Evolutionary conservation across 2,888 invertebrate genomes (phyloP).

Genomic region (Drosophila paranaensis): DNA sequence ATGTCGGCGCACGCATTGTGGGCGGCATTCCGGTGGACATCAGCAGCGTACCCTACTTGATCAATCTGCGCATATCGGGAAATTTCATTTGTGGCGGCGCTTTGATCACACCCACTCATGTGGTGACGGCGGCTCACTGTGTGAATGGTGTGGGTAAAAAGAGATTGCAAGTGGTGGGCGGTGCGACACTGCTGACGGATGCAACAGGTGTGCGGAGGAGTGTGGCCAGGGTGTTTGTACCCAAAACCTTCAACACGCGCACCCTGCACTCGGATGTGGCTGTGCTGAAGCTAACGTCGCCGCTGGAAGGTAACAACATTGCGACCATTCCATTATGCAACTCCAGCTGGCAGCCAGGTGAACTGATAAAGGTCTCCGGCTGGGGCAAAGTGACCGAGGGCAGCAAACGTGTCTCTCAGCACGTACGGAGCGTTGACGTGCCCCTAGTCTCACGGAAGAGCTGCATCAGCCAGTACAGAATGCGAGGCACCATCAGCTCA

Average conservation of each 20-base stretch:
- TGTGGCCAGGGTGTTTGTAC: constrained; percentile 62
- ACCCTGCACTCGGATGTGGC: constrained; percentile 77
- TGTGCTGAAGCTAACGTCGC: constrained; percentile 65
- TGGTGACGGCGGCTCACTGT: constrained; percentile 83
- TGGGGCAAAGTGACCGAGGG: constrained; percentile 75
- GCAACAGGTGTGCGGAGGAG: constrained; percentile 50
- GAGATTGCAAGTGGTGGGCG: constrained; percentile 68
- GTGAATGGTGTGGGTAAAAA: constrained; percentile 58
- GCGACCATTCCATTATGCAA: constrained; percentile 72
- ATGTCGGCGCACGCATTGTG: constrained; percentile 69
- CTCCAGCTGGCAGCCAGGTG: constrained; percentile 50
- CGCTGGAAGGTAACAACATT: constrained; percentile 68
- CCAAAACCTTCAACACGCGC: constrained; percentile 60
- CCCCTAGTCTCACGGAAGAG: constrained; percentile 57
- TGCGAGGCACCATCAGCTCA: constrained; percentile 54
- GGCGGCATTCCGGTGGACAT: constrained; percentile 69
- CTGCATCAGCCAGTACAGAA: constrained; percentile 63
- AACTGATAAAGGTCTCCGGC: constrained; percentile 75
- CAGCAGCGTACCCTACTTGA: constrained; percentile 69
- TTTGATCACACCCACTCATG: constrained; percentile 68
- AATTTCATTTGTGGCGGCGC: constrained; percentile 81
- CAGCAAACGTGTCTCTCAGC: constrained; percentile 55
- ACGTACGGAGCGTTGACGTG: constrained; percentile 72
- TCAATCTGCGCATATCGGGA: constrained; percentile 65
- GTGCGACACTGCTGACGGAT: constrained; percentile 67